A percentile compares a stretch with the other conserved stretches of the same genome.
These are phyloP conservation scores for Brienomyrus brachyistius DNA, from an alignment of 2,113 vertebrate genomes.

Conservation along the genomic window DNA sequence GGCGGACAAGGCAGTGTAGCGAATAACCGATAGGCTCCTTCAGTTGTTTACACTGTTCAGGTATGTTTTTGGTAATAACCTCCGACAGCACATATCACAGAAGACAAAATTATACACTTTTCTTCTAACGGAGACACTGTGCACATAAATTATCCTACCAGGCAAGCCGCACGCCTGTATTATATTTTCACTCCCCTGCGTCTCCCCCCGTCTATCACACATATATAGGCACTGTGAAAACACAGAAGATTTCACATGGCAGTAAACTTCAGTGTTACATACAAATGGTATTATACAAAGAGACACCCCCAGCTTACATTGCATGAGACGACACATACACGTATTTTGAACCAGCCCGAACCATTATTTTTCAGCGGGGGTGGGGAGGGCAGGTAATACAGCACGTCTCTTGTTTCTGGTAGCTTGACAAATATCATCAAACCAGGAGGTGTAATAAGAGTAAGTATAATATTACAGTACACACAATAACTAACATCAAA, in stretches of 20 bases:
- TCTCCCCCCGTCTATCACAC: background rate
- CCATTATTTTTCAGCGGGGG: background rate
- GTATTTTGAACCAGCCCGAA: background rate
- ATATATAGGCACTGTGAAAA: background rate
- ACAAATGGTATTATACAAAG: background rate
- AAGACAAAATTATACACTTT: background rate
- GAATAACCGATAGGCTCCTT: background rate
- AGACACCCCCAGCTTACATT: background rate
- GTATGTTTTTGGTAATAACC: background rate
- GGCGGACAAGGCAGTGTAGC: background rate
- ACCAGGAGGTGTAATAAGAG: conserved; percentile 24
- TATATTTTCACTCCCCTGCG: background rate
- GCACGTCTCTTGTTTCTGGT: background rate
- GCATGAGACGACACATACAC: too few species aligned
- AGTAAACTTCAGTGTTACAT: background rate
- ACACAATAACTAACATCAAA: background rate
- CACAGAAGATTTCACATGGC: background rate
- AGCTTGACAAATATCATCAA: conserved; percentile 7
- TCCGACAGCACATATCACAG: background rate
- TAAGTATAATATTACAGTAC: conserved; percentile 27
- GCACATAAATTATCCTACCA: background rate
- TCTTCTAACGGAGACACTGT: background rate
- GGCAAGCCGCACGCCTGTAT: background rate
- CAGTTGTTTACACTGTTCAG: background rate
- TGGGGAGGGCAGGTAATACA: background rate